Evolutionary conservation across 2,113 vertebrate species (phyloP).

Genomic region (Myocastor coypus): DNA sequence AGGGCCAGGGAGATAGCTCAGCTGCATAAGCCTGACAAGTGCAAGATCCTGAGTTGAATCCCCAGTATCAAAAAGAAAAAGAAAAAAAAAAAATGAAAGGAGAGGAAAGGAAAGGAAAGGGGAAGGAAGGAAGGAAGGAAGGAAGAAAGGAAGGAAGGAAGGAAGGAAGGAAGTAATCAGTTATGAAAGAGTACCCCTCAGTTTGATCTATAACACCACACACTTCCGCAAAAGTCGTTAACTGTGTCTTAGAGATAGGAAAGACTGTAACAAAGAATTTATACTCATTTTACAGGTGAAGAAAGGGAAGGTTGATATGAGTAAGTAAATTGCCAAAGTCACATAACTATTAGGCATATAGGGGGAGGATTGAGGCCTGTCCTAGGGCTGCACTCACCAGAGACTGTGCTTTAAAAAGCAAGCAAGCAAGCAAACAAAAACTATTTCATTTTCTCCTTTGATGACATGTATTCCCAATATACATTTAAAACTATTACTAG

Average conservation of each 20-base stretch:
- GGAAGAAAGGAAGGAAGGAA: too few species aligned
- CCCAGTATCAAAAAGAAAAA: too few species aligned
- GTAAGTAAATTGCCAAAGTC: background rate
- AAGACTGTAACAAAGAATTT: background rate
- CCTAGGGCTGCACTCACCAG: background rate
- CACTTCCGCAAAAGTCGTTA: background rate
- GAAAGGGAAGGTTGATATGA: background rate
- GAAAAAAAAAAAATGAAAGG: too few species aligned
- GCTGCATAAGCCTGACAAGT: too few species aligned
- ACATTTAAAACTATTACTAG: background rate
- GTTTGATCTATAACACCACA: background rate
- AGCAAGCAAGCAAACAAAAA: background rate
- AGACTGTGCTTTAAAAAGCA: background rate
- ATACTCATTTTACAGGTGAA: background rate
- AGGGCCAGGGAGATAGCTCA: background rate
- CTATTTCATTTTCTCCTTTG: background rate
- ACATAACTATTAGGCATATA: background rate
- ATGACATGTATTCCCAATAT: background rate
- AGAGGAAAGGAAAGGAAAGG: too few species aligned
- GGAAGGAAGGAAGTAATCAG: background rate
- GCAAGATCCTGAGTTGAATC: too few species aligned
- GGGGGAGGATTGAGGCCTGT: background rate
- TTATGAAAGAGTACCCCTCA: background rate
- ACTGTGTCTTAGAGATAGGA: background rate
- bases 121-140: too few species aligned